phyloP scores from a whole-genome alignment of 2,888 invertebrate genomes.

The Drosophila parthenogenetica region DNA sequence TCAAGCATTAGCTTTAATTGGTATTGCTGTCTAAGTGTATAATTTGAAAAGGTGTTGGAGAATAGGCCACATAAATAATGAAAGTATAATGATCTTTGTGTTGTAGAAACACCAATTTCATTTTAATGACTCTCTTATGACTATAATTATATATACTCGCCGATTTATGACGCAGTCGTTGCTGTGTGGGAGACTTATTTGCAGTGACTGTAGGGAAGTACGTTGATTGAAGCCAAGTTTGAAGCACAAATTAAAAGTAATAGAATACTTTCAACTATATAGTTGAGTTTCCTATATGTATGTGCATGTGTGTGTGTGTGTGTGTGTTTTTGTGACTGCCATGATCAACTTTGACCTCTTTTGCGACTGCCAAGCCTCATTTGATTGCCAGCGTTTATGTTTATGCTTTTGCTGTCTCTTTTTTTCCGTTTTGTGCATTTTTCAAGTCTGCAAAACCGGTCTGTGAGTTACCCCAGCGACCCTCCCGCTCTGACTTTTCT shows the following conservation, averaged over 20 bases:
- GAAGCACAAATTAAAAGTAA: neutral
- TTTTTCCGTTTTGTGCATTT: slow-evolving; percentile 67
- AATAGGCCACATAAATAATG: slow-evolving; percentile 38
- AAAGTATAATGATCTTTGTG: slow-evolving; percentile 24
- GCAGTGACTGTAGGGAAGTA: neutral
- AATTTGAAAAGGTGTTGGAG: slow-evolving; percentile 45
- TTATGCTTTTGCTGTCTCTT: slow-evolving; percentile 53
- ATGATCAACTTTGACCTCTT: slow-evolving; percentile 77
- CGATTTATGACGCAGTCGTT: neutral
- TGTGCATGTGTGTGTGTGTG: slow-evolving; percentile 7
- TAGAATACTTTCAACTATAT: neutral
- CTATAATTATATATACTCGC: slow-evolving; percentile 11
- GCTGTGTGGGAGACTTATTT: slow-evolving; percentile 9
- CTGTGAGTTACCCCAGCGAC: slow-evolving; percentile 18
- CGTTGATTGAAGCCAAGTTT: neutral
- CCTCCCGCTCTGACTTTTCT: neutral
- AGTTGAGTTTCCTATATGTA: neutral
- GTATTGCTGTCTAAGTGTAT: slow-evolving; percentile 8
- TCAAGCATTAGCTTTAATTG: slow-evolving; percentile 17
- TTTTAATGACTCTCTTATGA: slow-evolving; percentile 29
- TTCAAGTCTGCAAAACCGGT: slow-evolving; percentile 67
- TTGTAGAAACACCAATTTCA: slow-evolving; percentile 27
- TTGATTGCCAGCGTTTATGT: slow-evolving; percentile 76
- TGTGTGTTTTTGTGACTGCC: slow-evolving; percentile 31
- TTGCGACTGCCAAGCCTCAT: slow-evolving; percentile 71